A percentile compares a stretch with the other conserved stretches of the same genome.
Evolutionary conservation across 2,797 vertebrate genomes (phyloP).

Genomic region (Cossypha heuglini): DNA sequence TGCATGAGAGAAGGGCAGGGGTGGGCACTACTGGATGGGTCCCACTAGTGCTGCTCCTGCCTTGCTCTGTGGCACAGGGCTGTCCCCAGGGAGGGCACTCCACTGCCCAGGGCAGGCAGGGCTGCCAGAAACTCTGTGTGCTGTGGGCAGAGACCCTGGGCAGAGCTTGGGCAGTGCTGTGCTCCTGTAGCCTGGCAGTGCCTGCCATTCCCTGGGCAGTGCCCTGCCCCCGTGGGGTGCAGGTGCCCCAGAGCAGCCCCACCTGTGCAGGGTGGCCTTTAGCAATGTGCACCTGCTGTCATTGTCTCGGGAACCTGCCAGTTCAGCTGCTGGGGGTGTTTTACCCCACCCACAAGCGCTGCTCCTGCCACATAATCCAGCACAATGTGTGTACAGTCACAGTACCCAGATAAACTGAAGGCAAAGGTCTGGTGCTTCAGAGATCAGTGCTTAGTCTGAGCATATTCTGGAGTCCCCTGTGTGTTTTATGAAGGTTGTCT

Average conservation of each 20-base stretch:
- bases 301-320: accelerated
- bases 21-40: neutral
- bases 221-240: accelerated
- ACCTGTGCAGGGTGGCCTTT: neutral
- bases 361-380: neutral
- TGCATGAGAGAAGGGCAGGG: accelerated
- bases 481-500: neutral
- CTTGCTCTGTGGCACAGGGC: neutral
- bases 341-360: neutral
- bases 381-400: accelerated
- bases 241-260: neutral
- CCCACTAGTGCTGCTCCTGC: neutral
- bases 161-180: neutral
- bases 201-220: neutral
- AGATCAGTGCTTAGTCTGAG: neutral
- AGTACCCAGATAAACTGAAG: neutral
- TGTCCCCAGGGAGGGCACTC: neutral
- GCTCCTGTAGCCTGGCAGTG: neutral
- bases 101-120: accelerated
- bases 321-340: neutral
- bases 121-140: accelerated
- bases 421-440: neutral
- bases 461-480: neutral
- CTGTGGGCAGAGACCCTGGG: neutral
- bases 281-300: accelerated